phyloP scores from a whole-genome alignment of 1,140 invertebrate species.

The Daktulosphaira vitifoliae region DNA sequence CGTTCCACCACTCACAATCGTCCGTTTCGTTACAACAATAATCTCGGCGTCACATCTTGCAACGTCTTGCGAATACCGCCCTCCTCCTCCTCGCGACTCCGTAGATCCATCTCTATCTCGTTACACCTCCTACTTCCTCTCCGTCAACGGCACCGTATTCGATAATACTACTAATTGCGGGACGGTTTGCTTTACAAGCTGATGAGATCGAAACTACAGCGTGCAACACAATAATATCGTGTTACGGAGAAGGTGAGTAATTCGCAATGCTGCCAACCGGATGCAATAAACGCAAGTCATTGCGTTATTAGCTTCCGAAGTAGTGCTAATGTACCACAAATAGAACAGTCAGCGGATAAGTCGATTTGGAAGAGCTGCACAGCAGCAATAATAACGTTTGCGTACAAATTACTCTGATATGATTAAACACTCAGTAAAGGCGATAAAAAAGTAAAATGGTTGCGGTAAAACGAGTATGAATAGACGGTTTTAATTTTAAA shows the following conservation, averaged over 20 bases:
- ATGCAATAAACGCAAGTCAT: too few relatives aligned
- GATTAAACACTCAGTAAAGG: too few relatives aligned
- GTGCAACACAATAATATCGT: background rate
- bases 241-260: background rate
- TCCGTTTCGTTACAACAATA: constrained; percentile 14
- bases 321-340: too few relatives aligned
- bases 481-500: constrained; percentile 18
- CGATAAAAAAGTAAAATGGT: constrained; percentile 6
- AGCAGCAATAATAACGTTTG: too few relatives aligned
- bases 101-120: too few relatives aligned
- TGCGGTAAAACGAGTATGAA: constrained; percentile 11
- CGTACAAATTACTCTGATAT: too few relatives aligned
- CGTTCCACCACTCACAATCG: background rate
- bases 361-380: too few relatives aligned
- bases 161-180: constrained; percentile 30
- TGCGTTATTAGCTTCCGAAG: too few relatives aligned
- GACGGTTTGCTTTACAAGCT: constrained; percentile 26
- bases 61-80: constrained; percentile 12
- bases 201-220: constrained; percentile 17
- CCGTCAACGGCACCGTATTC: background rate
- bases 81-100: background rate
- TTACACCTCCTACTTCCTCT: too few relatives aligned
- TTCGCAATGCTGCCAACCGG: constrained; percentile 23
- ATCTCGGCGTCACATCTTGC: constrained; percentile 32
- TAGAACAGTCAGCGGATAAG: too few relatives aligned